Conservation (phyloP, 2,113 vertebrate species). For the Gobius niger region DNA sequence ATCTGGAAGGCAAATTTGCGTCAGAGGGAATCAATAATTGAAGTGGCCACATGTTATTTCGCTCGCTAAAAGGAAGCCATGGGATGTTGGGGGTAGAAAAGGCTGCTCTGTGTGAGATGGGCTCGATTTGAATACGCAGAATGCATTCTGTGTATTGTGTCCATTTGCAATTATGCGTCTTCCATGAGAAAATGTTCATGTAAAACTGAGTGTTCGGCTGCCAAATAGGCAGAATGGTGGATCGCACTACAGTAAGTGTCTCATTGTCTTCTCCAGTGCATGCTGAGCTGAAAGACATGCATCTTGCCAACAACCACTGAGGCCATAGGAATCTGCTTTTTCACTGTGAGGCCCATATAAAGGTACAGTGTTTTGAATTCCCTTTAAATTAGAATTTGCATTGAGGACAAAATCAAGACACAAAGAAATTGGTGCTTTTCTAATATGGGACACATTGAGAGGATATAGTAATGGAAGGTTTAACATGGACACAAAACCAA, state of each 20-base stretch:
- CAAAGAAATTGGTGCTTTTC: background rate
- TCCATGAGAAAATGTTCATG: background rate
- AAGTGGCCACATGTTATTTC: constrained; percentile 35
- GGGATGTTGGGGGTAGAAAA: constrained; percentile 7
- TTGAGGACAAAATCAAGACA: background rate
- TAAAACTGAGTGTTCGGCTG: background rate
- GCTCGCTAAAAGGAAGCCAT: constrained; percentile 13
- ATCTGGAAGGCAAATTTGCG: constrained; percentile 19
- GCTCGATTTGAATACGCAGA: constrained; percentile 7
- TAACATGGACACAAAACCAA: no score
- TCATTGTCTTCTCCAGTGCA: constrained; percentile 30
- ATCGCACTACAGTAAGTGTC: constrained; percentile 20
- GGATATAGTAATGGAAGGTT: no score
- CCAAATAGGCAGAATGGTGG: constrained; percentile 12
- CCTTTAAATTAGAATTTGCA: background rate
- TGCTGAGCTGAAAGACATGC: constrained; percentile 36
- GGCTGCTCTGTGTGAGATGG: background rate
- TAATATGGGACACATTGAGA: background rate
- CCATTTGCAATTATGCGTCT: constrained; percentile 4
- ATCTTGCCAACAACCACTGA: constrained; percentile 23
- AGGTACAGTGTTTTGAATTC: background rate
- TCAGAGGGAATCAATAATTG: constrained; percentile 55
- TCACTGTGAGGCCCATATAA: constrained; percentile 9
- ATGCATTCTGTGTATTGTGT: constrained; percentile 9
- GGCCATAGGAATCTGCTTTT: constrained; percentile 26